These are phyloP conservation scores for Standfussiana lucernea DNA, from an alignment of 2,888 invertebrate genomes.

Conservation along the genomic window DNA sequence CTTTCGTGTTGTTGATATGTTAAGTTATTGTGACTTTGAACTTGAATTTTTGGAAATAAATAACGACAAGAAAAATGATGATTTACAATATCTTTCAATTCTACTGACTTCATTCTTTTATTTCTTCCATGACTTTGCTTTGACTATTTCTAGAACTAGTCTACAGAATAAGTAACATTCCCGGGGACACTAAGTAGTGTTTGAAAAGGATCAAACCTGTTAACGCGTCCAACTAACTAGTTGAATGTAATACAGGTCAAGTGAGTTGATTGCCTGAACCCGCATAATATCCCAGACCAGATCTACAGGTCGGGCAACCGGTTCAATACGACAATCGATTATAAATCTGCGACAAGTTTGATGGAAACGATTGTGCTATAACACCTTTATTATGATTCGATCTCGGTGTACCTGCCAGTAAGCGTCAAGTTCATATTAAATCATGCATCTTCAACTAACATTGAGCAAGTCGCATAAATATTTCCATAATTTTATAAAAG, in stretches of 20 bases:
- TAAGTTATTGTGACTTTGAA: neutral
- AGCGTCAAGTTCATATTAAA: slow-evolving; percentile 44
- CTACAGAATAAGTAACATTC: slow-evolving; percentile 13
- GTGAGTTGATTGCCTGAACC: slow-evolving; percentile 82
- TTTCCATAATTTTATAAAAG: neutral
- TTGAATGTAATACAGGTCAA: slow-evolving; percentile 84
- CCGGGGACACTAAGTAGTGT: slow-evolving; percentile 72
- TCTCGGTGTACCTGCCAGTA: slow-evolving; percentile 34
- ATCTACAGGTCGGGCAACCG: slow-evolving; percentile 78
- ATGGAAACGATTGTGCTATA: slow-evolving; percentile 69
- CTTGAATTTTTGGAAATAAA: neutral
- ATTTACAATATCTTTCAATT: neutral
- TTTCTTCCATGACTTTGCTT: neutral
- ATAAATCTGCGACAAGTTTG: slow-evolving; percentile 80
- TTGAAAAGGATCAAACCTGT: slow-evolving; percentile 84
- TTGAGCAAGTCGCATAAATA: slow-evolving; percentile 1
- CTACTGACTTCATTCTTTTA: neutral
- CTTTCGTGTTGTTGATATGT: slow-evolving; percentile 2
- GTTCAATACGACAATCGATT: slow-evolving; percentile 83
- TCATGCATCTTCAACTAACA: slow-evolving; percentile 16
- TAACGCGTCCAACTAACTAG: slow-evolving; percentile 80
- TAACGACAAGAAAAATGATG: neutral
- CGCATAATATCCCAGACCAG: slow-evolving; percentile 84
- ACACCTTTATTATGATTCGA: slow-evolving; percentile 64
- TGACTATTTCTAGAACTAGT: neutral